These are phyloP conservation scores for Scleropages formosus DNA, from an alignment of 2,797 vertebrate genomes.

Conservation along the genomic window DNA sequence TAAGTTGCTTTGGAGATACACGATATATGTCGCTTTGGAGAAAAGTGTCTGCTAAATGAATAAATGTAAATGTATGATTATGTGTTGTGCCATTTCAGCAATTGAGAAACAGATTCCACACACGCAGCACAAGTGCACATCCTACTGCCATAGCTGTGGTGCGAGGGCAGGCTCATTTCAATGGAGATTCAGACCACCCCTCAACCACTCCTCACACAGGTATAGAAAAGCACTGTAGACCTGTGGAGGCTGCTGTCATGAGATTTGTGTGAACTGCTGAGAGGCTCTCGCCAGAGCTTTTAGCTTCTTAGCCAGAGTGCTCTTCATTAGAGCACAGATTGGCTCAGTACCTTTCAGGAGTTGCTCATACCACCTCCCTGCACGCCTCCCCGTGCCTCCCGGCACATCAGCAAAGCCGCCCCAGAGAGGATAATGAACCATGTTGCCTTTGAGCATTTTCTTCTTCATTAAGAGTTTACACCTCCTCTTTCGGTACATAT, in stretches of 20 bases:
- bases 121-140: too few relatives aligned
- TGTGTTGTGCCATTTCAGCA: too few relatives aligned
- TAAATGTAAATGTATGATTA: too few relatives aligned
- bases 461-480: constrained; percentile 21
- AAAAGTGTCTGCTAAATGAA: not conserved
- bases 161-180: too few relatives aligned
- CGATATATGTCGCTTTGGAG: not conserved
- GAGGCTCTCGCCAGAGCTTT: not conserved
- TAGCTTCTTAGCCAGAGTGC: constrained; percentile 16
- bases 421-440: constrained; percentile 27
- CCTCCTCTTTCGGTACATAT: not conserved
- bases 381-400: not conserved
- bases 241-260: not conserved
- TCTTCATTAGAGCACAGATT: constrained; percentile 24
- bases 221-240: not conserved
- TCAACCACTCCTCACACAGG: too few relatives aligned
- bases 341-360: not conserved
- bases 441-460: constrained; percentile 7
- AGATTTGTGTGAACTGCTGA: constrained; percentile 16
- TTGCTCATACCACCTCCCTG: not conserved
- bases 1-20: too few relatives aligned
- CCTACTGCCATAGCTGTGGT: too few relatives aligned
- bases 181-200: too few relatives aligned
- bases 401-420: not conserved
- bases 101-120: too few relatives aligned